A percentile compares a stretch with the other conserved stretches of the same genome.
Conservation (phyloP, 2,113 vertebrate species). For the Stomatorhinus ivindoensis region DNA sequence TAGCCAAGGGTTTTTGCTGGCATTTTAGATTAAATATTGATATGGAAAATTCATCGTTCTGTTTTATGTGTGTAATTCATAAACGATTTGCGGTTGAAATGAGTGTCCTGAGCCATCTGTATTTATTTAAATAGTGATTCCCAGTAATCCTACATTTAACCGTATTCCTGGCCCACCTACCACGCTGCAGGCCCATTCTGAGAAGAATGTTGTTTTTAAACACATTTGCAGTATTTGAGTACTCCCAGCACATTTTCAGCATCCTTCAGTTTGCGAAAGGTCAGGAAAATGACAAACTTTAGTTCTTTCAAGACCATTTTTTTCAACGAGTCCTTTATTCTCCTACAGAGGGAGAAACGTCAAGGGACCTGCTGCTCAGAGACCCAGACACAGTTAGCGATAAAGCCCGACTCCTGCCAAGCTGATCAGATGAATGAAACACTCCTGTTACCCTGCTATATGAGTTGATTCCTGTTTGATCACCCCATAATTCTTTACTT, state of each 20-base stretch:
- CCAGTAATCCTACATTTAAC: background rate
- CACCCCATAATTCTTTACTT: background rate
- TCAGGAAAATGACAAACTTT: background rate
- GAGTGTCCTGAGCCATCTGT: background rate
- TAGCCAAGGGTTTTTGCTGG: background rate
- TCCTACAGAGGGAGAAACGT: background rate
- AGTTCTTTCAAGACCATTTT: background rate
- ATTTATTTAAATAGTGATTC: background rate
- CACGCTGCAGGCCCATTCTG: background rate
- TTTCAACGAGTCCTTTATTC: background rate
- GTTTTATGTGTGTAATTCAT: background rate
- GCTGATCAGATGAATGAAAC: background rate
- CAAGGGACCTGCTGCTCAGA: background rate
- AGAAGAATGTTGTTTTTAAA: background rate
- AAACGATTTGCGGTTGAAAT: background rate
- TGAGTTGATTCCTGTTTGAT: background rate
- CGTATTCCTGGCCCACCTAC: background rate
- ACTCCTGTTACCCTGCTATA: background rate
- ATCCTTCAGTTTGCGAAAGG: background rate
- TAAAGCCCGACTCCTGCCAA: background rate
- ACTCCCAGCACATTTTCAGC: background rate
- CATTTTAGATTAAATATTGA: background rate
- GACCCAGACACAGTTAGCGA: background rate
- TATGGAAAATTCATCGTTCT: background rate
- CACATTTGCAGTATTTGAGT: background rate